A percentile compares a stretch with the other conserved stretches of the same genome.
phyloP scores from a whole-genome alignment of 2,113 vertebrate genomes.

The Trematomus loennbergii region DNA sequence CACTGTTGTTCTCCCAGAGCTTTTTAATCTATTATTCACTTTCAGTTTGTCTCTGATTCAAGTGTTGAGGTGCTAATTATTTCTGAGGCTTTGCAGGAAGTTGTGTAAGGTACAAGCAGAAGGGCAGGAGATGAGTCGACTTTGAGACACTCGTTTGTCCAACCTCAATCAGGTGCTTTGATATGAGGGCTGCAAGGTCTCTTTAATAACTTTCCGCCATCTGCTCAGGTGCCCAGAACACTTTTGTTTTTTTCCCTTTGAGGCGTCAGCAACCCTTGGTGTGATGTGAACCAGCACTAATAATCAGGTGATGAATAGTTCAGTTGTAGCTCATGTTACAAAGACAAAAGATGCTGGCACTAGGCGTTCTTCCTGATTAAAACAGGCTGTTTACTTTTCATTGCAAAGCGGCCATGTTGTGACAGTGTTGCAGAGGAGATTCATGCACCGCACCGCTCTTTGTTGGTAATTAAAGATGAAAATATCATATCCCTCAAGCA shows the following conservation, averaged over 20 bases:
- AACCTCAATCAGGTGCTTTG: slow-evolving; percentile 49
- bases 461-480: slow-evolving; percentile 69
- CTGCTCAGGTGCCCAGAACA: slow-evolving; percentile 61
- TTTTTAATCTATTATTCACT: slow-evolving; percentile 51
- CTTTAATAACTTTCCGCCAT: slow-evolving; percentile 70
- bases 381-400: slow-evolving; percentile 63
- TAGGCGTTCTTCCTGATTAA: slow-evolving; percentile 52
- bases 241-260: slow-evolving; percentile 34
- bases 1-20: not conserved
- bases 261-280: slow-evolving; percentile 48
- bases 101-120: slow-evolving; percentile 22
- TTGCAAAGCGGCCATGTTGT: slow-evolving; percentile 54
- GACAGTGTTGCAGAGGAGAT: slow-evolving; percentile 54
- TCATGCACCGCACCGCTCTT: slow-evolving; percentile 43
- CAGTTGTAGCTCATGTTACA: slow-evolving; percentile 59
- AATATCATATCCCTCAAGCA: slow-evolving; percentile 49
- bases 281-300: slow-evolving; percentile 66
- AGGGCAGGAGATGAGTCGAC: slow-evolving; percentile 50
- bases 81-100: slow-evolving; percentile 33
- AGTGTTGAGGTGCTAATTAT: slow-evolving; percentile 46
- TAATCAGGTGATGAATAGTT: slow-evolving; percentile 73
- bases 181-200: slow-evolving; percentile 44
- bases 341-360: slow-evolving; percentile 50
- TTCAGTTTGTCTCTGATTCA: slow-evolving; percentile 25
- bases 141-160: slow-evolving; percentile 61